Percentiles rank a stretch among this genome's conserved stretches.
phyloP scores from a whole-genome alignment of 1,140 invertebrate species.

The Drosophila kohkoa region DNA sequence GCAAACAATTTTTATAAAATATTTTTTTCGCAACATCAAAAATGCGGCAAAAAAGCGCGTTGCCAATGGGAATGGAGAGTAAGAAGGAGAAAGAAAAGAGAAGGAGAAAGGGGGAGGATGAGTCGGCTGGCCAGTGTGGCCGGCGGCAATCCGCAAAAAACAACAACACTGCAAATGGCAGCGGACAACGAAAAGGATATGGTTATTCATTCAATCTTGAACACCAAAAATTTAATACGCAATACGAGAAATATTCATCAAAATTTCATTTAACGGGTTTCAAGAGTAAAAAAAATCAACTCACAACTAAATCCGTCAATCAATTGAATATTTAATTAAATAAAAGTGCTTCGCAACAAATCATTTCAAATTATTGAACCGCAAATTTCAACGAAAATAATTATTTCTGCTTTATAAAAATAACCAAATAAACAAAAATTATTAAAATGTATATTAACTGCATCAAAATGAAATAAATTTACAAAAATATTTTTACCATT shows the following conservation, averaged over 20 bases:
- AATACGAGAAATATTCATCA: constrained; percentile 3
- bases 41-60: constrained; percentile 2
- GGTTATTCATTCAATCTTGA: constrained; percentile 18
- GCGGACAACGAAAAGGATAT: constrained; percentile 26
- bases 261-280: not conserved
- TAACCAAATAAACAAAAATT: not conserved
- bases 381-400: not conserved
- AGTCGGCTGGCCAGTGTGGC: not conserved
- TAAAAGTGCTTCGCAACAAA: too few species aligned
- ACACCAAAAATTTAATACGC: constrained; percentile 7
- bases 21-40: constrained; percentile 27
- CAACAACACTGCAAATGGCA: constrained; percentile 28
- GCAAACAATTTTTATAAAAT: constrained; percentile 49
- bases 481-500: not conserved
- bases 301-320: not conserved
- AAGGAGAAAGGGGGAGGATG: not conserved
- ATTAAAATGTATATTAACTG: not conserved
- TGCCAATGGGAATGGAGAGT: not conserved
- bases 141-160: constrained; percentile 19
- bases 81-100: too few species aligned
- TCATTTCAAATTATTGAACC: constrained; percentile 1
- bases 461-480: not conserved
- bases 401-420: not conserved
- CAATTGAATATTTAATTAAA: not conserved
- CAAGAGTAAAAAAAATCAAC: too few species aligned